Conservation (phyloP, 1,140 invertebrate genomes). For the Galendromus occidentalis region DNA sequence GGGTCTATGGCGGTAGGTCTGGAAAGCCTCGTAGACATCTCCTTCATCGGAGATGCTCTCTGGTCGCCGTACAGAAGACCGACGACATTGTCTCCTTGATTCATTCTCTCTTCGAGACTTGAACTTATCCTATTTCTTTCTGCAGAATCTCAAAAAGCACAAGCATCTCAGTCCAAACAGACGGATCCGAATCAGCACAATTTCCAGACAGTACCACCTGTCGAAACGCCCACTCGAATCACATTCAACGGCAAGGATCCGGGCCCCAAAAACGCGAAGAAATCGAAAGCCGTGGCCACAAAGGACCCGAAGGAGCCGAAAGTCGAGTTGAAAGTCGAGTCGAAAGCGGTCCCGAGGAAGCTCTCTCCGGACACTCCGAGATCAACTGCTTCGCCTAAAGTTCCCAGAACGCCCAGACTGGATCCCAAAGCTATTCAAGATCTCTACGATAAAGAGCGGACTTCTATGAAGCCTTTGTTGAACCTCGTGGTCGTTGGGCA, state of each 20-base stretch:
- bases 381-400: not conserved
- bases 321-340: not conserved
- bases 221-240: not conserved
- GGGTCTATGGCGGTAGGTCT: not conserved
- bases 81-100: too few species aligned
- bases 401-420: constrained; percentile 27
- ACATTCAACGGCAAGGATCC: constrained; percentile 5
- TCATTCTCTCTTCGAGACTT: too few species aligned
- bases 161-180: too few species aligned
- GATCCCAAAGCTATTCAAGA: constrained; percentile 27
- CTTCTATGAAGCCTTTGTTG: constrained; percentile 55
- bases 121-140: too few species aligned
- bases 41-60: not conserved
- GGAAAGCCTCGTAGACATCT: not conserved
- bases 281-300: not conserved
- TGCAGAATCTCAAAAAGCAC: too few species aligned
- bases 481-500: constrained; percentile 93
- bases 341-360: not conserved
- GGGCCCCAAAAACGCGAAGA: not conserved
- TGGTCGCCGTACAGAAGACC: too few species aligned
- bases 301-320: not conserved
- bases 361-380: constrained; percentile 8
- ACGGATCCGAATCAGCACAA: too few species aligned
- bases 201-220: not conserved
- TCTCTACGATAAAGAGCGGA: constrained; percentile 50